These are phyloP conservation scores for Pyrgus malvae DNA, from an alignment of 2,888 invertebrate genomes.

Conservation along the genomic window DNA sequence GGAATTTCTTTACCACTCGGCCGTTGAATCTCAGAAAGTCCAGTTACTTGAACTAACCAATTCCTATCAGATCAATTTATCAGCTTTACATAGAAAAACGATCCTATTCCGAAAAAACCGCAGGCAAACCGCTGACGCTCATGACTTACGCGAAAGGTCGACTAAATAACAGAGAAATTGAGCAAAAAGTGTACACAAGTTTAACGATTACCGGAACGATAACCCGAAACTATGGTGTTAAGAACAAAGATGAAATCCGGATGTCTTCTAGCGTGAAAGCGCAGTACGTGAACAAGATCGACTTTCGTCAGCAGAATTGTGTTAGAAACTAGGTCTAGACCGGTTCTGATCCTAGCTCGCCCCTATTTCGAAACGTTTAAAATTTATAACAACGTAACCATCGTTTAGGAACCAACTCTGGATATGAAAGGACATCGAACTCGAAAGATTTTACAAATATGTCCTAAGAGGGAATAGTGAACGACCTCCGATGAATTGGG, in stretches of 20 bases:
- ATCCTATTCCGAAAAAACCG: background rate
- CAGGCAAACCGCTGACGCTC: background rate
- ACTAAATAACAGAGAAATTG: constrained; percentile 47
- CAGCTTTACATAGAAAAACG: too few species aligned
- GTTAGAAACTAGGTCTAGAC: constrained; percentile 3
- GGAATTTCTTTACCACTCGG: too few species aligned
- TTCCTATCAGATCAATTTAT: too few species aligned
- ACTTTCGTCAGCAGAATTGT: constrained; percentile 6
- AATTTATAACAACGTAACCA: constrained; percentile 16
- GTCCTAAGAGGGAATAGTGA: constrained; percentile 3
- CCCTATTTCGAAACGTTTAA: constrained; percentile 15
- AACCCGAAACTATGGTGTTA: constrained; percentile 37
- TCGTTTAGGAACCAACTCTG: constrained; percentile 4
- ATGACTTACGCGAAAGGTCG: constrained; percentile 13
- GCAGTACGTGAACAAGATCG: constrained; percentile 15
- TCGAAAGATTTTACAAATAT: constrained; percentile 5
- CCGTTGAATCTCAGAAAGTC: too few species aligned
- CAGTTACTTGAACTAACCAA: too few species aligned
- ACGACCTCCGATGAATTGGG: constrained; percentile 2
- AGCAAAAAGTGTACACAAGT: constrained; percentile 44
- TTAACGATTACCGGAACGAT: constrained; percentile 49
- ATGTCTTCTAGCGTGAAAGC: constrained; percentile 36
- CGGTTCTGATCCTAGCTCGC: constrained; percentile 16
- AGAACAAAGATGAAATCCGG: constrained; percentile 42
- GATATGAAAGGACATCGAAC: constrained; percentile 19